Conservation (phyloP, 2,113 vertebrate genomes). For the Deroptyus accipitrinus region DNA sequence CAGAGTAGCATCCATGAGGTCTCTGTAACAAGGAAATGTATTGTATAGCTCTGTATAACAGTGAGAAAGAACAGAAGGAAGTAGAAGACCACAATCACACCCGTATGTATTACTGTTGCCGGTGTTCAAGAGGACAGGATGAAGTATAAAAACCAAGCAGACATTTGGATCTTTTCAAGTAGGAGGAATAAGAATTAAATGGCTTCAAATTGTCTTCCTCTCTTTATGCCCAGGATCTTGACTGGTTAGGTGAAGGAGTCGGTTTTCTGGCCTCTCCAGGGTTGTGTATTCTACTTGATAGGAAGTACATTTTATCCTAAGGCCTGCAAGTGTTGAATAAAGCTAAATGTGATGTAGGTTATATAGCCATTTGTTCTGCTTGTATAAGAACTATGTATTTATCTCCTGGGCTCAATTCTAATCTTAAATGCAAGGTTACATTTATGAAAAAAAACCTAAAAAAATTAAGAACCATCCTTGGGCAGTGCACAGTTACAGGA, state of each 20-base stretch:
- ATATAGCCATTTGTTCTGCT: neutral
- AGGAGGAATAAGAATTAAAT: neutral
- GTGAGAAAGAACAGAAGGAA: neutral
- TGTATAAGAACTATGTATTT: neutral
- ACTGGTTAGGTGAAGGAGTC: neutral
- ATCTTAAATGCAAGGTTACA: neutral
- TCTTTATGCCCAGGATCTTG: neutral
- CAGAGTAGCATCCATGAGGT: neutral
- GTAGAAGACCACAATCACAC: neutral
- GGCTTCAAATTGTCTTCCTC: neutral
- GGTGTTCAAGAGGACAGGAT: neutral
- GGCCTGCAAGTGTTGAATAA: neutral
- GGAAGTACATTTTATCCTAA: neutral
- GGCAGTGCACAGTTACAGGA: neutral
- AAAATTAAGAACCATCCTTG: neutral
- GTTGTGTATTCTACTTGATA: neutral
- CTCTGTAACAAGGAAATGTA: neutral
- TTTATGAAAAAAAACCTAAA: neutral
- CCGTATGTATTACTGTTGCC: neutral
- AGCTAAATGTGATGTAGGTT: neutral
- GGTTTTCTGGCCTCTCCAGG: neutral
- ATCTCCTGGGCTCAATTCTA: conserved; percentile 6
- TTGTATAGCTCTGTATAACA: neutral
- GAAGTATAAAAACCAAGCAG: neutral
- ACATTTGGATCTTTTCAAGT: neutral